phyloP scores from a whole-genome alignment of 1,140 invertebrate genomes.

The Caenorhabditis brenneri region DNA sequence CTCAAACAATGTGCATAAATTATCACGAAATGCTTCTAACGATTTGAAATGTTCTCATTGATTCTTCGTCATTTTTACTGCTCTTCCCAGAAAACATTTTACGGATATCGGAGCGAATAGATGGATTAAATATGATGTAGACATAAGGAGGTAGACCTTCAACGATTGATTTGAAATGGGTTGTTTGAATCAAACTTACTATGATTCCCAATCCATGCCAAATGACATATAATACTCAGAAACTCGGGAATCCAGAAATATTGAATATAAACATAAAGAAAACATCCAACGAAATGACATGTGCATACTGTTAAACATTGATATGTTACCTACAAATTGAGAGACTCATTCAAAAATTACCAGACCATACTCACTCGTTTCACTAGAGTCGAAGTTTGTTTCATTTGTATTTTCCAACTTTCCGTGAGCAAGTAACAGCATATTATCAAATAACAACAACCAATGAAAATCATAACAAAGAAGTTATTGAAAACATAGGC shows the following conservation, averaged over 20 bases:
- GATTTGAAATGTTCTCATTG: not conserved
- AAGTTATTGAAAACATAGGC: constrained; percentile 33
- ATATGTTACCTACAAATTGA: not conserved
- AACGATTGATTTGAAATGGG: not conserved
- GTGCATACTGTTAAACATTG: not conserved
- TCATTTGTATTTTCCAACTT: not conserved
- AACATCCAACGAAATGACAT: constrained; percentile 18
- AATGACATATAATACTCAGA: not conserved
- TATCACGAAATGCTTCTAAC: not conserved
- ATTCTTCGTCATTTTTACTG: not conserved
- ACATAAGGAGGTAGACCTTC: constrained; percentile 23
- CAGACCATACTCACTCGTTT: not conserved
- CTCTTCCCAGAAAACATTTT: not conserved
- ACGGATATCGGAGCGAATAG: not conserved
- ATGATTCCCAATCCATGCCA: constrained; percentile 38
- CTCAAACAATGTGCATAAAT: not conserved
- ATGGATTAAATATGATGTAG: constrained; percentile 15
- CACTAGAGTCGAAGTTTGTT: not conserved
- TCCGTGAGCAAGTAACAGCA: not conserved
- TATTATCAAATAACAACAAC: not conserved
- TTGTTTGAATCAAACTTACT: not conserved
- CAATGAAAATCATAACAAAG: constrained; percentile 20
- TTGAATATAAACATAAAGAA: constrained; percentile 32
- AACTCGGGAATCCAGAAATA: constrained; percentile 1
- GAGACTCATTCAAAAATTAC: not conserved